Conservation (phyloP, 2,888 invertebrate genomes). For the Tupiocoris notatus region DNA sequence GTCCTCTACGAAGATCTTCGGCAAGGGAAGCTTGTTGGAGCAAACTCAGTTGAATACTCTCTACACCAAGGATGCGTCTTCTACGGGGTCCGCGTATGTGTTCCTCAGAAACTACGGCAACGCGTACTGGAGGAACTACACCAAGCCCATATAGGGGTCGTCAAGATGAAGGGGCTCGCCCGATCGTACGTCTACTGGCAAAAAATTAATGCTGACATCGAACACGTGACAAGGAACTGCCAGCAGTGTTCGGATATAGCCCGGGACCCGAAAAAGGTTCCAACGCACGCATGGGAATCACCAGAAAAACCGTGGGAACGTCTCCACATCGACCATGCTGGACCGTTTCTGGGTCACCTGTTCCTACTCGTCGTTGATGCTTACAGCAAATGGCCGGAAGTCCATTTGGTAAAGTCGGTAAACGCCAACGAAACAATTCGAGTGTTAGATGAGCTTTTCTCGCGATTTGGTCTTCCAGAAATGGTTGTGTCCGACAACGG, state of each 20-base stretch:
- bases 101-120: background rate
- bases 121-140: slow-evolving; percentile 18
- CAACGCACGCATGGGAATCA: background rate
- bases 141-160: background rate
- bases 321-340: slow-evolving; percentile 18
- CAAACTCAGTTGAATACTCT: background rate
- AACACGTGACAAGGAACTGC: background rate
- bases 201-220: slow-evolving; percentile 8
- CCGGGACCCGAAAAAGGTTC: background rate
- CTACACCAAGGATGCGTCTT: background rate
- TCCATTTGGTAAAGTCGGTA: background rate
- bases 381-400: slow-evolving; percentile 11
- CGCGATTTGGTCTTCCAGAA: background rate
- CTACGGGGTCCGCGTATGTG: background rate
- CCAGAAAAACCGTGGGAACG: slow-evolving; percentile 1
- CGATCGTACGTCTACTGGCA: slow-evolving; percentile 33
- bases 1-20: background rate
- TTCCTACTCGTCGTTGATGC: slow-evolving; percentile 8
- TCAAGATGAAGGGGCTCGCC: slow-evolving; percentile 24
- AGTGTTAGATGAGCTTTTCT: slow-evolving; percentile 9
- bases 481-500: slow-evolving; percentile 16
- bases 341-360: slow-evolving; percentile 6
- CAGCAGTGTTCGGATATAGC: background rate
- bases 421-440: background rate
- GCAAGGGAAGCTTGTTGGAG: background rate